Evolutionary conservation across 1,140 invertebrate genomes (phyloP).

Genomic region (Ganaspis sp.): DNA sequence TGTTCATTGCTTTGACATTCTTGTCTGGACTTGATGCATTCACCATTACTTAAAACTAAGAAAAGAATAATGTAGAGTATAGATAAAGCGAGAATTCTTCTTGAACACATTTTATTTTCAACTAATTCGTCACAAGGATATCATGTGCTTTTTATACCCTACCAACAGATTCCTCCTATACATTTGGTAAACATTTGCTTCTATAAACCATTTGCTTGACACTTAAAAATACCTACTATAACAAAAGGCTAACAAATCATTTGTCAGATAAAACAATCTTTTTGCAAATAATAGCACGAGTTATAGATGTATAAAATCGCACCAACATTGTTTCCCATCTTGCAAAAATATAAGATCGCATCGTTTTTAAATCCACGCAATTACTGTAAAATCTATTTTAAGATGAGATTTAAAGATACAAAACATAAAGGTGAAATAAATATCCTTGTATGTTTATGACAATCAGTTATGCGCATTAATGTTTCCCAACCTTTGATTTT

Average conservation of each 20-base stretch:
- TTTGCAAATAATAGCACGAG: not conserved
- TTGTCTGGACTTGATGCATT: not conserved
- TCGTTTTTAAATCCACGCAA: not conserved
- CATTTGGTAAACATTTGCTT: not conserved
- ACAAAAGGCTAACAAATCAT: conserved; percentile 1
- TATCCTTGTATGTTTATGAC: not conserved
- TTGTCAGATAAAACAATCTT: conserved; percentile 14
- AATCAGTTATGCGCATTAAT: not conserved
- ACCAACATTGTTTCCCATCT: not conserved
- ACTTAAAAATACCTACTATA: not conserved
- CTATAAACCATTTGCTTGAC: not conserved
- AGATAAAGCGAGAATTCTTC: not conserved
- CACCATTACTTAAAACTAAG: not conserved
- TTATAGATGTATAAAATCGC: not conserved
- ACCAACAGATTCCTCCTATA: not conserved
- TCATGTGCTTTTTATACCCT: not conserved
- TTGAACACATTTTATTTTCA: not conserved
- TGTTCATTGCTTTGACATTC: not conserved
- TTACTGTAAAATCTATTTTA: conserved; percentile 6
- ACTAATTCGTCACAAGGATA: not conserved
- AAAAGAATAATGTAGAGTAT: not conserved
- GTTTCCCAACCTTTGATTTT: not conserved
- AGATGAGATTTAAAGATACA: not conserved
- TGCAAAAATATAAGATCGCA: not conserved
- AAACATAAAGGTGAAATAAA: not conserved